Percentiles rank a stretch among this genome's conserved stretches.
Conservation (phyloP, 2,797 vertebrate species). For the Hippopotamyrus pictus region DNA sequence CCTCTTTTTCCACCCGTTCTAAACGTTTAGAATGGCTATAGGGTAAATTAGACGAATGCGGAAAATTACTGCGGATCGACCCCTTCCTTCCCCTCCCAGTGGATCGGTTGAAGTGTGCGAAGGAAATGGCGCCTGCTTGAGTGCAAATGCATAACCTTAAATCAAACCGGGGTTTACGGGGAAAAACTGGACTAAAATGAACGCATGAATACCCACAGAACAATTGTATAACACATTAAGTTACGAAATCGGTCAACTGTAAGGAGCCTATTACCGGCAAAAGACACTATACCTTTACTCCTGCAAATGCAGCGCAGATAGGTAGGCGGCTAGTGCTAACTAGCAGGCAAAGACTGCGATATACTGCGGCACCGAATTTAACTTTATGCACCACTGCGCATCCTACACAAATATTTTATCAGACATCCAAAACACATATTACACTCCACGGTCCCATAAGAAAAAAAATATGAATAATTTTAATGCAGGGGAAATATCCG, state of each 20-base stretch:
- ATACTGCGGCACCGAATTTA: not conserved
- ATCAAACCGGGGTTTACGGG: not conserved
- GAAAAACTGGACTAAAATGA: not conserved
- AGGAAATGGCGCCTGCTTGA: slow-evolving; percentile 12
- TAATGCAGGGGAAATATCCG: not conserved
- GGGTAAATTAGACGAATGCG: not conserved
- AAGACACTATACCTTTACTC: not conserved
- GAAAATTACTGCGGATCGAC: not conserved
- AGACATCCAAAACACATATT: not conserved
- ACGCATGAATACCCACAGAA: not conserved
- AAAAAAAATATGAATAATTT: not conserved
- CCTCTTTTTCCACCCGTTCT: not conserved
- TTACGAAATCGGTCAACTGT: not conserved
- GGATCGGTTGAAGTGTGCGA: not conserved
- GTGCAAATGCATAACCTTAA: not conserved
- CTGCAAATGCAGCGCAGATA: not conserved
- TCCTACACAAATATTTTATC: not conserved
- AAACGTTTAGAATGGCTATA: not conserved
- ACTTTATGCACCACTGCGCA: not conserved
- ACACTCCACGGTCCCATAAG: not conserved
- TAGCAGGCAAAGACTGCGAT: not conserved
- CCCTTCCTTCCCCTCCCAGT: not conserved
- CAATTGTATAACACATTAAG: not conserved
- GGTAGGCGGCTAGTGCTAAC: not conserved
- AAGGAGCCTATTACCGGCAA: not conserved